Evolutionary conservation across 2,113 vertebrate genomes (phyloP).

Genomic region (Pteropus alecto): DNA sequence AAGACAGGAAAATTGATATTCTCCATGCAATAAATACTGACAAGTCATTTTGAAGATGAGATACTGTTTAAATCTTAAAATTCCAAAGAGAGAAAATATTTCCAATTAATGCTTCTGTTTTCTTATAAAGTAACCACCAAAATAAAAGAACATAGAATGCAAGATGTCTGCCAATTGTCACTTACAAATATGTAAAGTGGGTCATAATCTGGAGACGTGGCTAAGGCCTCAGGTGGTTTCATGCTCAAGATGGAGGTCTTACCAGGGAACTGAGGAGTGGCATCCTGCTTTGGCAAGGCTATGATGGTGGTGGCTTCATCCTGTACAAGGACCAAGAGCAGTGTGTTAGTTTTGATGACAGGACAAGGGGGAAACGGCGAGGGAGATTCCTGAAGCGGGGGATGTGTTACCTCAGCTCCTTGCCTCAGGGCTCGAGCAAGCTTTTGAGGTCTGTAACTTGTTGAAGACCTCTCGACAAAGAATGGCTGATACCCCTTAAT

Average conservation of each 20-base stretch:
- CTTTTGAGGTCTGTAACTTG: slow-evolving; percentile 79
- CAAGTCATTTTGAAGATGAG: not conserved
- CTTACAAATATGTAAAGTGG: slow-evolving; percentile 93
- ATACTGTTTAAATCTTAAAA: not conserved
- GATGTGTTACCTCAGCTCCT: slow-evolving; percentile 85
- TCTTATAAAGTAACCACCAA: not conserved
- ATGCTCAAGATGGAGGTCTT: slow-evolving; percentile 82
- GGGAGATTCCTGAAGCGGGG: not conserved
- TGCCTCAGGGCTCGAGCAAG: slow-evolving; percentile 83
- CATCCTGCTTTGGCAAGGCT: not conserved
- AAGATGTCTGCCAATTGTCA: slow-evolving; percentile 5
- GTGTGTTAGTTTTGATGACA: not conserved
- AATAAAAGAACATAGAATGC: not conserved
- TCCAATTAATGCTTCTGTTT: not conserved
- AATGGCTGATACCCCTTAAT: slow-evolving; percentile 87
- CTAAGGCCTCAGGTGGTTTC: slow-evolving; percentile 82
- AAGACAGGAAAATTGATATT: not conserved
- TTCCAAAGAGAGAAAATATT: not conserved
- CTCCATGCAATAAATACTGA: not conserved
- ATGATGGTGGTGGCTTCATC: slow-evolving; percentile 80
- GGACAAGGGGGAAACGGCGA: not conserved
- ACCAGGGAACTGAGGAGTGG: not conserved
- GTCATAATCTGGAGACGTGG: slow-evolving; percentile 79
- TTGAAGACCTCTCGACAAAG: slow-evolving; percentile 80
- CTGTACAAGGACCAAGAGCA: slow-evolving; percentile 74